Conservation (phyloP, 2,113 vertebrate species). For the Xyrauchen texanus region DNA sequence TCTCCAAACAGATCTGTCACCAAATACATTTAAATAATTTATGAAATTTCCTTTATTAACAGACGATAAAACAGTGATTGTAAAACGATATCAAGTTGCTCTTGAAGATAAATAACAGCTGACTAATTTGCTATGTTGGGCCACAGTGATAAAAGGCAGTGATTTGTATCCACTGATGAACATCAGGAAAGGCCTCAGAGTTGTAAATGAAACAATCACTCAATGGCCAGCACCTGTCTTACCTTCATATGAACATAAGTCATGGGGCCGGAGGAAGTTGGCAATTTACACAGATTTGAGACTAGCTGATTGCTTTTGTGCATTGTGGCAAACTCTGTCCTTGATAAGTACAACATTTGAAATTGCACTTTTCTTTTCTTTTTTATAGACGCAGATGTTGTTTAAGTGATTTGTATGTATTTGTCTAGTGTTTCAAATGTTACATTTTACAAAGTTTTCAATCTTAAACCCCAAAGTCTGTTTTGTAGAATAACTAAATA, state of each 20-base stretch:
- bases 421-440: too few species aligned
- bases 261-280: conserved; percentile 5
- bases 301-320: background rate
- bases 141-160: conserved; percentile 59
- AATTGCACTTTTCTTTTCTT: too few species aligned
- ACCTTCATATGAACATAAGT: conserved; percentile 24
- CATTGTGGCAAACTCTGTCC: background rate
- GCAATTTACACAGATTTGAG: conserved; percentile 15
- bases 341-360: too few species aligned
- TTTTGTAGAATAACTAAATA: background rate
- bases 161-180: conserved; percentile 49
- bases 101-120: conserved; percentile 73
- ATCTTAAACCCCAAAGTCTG: background rate
- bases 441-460: too few species aligned
- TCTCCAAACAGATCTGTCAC: background rate
- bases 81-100: background rate
- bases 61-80: conserved; percentile 4
- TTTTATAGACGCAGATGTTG: too few species aligned
- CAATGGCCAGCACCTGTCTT: conserved; percentile 37
- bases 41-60: background rate
- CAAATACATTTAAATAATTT: background rate
- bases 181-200: conserved; percentile 42
- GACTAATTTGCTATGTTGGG: conserved; percentile 67
- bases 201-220: conserved; percentile 31
- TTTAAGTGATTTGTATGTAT: too few species aligned